phyloP scores from a whole-genome alignment of 2,888 invertebrate species.

The Zygaena filipendulae region DNA sequence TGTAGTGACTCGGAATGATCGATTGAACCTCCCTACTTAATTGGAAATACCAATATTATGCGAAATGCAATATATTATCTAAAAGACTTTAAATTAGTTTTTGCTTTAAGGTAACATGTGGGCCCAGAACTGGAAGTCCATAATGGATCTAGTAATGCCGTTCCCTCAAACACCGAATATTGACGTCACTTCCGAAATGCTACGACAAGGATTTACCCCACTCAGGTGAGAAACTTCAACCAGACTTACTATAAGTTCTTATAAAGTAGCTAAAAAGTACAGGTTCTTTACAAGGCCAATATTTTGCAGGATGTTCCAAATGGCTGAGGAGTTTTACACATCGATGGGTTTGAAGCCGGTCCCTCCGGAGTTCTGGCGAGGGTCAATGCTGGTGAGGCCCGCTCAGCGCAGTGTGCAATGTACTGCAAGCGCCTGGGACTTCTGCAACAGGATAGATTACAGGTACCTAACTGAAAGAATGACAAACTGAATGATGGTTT shows the following conservation, averaged over 20 bases:
- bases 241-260: slow-evolving; percentile 2
- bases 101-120: slow-evolving; percentile 84
- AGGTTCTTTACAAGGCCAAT: no score
- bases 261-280: no score
- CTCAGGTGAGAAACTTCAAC: slow-evolving; percentile 56
- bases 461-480: slow-evolving; percentile 61
- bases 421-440: slow-evolving; percentile 87
- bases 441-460: slow-evolving; percentile 84
- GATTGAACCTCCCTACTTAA: no score
- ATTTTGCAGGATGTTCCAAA: slow-evolving; percentile 82
- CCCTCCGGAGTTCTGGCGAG: slow-evolving; percentile 86
- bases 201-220: slow-evolving; percentile 78
- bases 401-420: slow-evolving; percentile 77
- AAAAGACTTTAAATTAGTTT: no score
- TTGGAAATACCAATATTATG: no score
- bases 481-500: neutral
- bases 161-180: slow-evolving; percentile 75
- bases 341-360: slow-evolving; percentile 83
- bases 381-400: slow-evolving; percentile 82
- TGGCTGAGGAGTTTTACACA: slow-evolving; percentile 85
- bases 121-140: slow-evolving; percentile 85
- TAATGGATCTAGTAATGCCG: slow-evolving; percentile 79
- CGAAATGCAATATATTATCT: no score
- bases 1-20: no score
- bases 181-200: slow-evolving; percentile 83